Evolutionary conservation across 2,888 invertebrate genomes (phyloP).

Genomic region (Cephus nigrinus): DNA sequence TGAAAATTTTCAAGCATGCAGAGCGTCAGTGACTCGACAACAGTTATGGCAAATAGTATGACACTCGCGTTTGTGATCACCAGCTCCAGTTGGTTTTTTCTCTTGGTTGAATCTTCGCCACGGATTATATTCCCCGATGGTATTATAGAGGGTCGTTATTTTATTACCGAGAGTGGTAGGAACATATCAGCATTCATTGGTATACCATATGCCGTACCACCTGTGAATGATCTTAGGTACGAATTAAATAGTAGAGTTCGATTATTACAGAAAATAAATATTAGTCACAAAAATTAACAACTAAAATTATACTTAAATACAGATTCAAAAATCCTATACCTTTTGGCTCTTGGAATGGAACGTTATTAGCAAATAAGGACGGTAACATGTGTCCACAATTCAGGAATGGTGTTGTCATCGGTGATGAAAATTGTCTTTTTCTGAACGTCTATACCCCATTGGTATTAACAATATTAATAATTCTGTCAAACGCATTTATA

Average conservation of each 20-base stretch:
- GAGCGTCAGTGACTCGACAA: neutral
- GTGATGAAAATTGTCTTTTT: constrained; percentile 33
- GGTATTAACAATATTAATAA: constrained; percentile 16
- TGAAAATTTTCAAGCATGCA: neutral
- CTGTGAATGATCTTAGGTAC: constrained; percentile 31
- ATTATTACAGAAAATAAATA: neutral
- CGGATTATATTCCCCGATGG: neutral
- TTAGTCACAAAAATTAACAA: neutral
- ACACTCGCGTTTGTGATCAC: neutral
- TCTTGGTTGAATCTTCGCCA: neutral
- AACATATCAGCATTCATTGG: constrained; percentile 22
- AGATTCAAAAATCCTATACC: constrained; percentile 39
- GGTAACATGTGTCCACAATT: constrained; percentile 32
- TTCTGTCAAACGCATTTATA: too few species aligned
- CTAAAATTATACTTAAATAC: neutral
- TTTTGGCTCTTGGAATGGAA: constrained; percentile 33
- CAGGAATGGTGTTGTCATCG: constrained; percentile 8
- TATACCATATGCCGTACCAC: constrained; percentile 39
- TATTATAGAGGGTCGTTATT: neutral
- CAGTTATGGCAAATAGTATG: neutral
- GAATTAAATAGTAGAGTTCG: neutral
- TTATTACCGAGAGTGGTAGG: neutral
- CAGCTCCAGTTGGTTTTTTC: neutral
- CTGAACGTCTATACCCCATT: constrained; percentile 35
- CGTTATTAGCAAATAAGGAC: constrained; percentile 26